Evolutionary conservation across 2,113 vertebrate species (phyloP).

Genomic region (Caracal caracal): DNA sequence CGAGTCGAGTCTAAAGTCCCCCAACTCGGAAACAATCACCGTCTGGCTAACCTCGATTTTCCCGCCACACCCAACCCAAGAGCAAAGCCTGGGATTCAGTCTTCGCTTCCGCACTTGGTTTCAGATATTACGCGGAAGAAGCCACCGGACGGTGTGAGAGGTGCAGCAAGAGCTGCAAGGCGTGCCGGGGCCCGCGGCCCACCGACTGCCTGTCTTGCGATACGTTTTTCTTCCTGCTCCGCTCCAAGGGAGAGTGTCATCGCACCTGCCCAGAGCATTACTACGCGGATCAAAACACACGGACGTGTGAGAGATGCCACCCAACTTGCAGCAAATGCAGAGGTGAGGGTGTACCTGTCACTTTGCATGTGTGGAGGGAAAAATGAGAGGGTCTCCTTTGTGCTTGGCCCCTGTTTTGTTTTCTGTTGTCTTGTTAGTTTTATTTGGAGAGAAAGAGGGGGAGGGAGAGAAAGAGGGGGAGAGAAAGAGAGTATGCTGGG

Average conservation of each 20-base stretch:
- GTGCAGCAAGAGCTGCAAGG: slow-evolving; percentile 90
- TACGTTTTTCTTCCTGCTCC: slow-evolving; percentile 86
- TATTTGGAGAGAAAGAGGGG: too few relatives aligned
- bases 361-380: background rate
- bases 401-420: background rate
- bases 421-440: too few relatives aligned
- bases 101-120: slow-evolving; percentile 50
- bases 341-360: slow-evolving; percentile 81
- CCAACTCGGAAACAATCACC: background rate
- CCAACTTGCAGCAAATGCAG: slow-evolving; percentile 90
- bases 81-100: background rate
- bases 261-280: slow-evolving; percentile 89
- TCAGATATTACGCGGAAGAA: slow-evolving; percentile 90
- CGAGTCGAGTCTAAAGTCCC: background rate
- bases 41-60: background rate
- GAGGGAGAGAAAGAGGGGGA: too few relatives aligned
- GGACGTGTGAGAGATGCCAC: slow-evolving; percentile 90
- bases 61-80: background rate
- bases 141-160: slow-evolving; percentile 85
- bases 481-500: too few relatives aligned
- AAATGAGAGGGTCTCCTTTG: background rate
- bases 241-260: slow-evolving; percentile 84
- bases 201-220: slow-evolving; percentile 91
- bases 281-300: slow-evolving; percentile 79
- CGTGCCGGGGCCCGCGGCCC: slow-evolving; percentile 85